Evolutionary conservation across 2,113 vertebrate genomes (phyloP).

Genomic region (Anseranas semipalmata): DNA sequence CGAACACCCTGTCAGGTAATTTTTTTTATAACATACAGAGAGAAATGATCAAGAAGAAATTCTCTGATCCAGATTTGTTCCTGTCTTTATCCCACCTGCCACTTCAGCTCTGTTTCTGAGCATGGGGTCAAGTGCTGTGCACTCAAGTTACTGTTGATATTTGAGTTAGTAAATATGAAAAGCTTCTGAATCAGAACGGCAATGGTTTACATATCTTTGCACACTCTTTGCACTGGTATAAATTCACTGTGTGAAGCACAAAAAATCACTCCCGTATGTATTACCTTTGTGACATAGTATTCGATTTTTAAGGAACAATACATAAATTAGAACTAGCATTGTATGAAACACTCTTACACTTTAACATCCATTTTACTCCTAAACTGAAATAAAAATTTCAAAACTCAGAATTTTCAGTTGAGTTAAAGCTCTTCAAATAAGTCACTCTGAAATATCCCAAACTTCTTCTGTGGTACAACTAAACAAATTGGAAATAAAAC

Average conservation of each 20-base stretch:
- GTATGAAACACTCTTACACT: neutral
- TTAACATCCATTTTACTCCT: neutral
- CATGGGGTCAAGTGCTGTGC: conserved; percentile 7
- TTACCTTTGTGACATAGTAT: neutral
- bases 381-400: neutral
- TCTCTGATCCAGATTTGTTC: conserved; percentile 17
- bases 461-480: neutral
- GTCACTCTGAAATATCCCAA: neutral
- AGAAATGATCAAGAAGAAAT: conserved; percentile 19
- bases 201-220: neutral
- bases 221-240: neutral
- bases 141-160: conserved; percentile 37
- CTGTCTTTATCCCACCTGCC: conserved; percentile 45
- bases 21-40: conserved; percentile 4
- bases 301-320: neutral
- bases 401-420: neutral
- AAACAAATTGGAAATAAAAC: neutral
- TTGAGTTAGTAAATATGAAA: conserved; percentile 35
- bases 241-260: neutral
- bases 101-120: conserved; percentile 25
- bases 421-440: neutral
- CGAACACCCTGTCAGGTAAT: neutral
- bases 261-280: neutral
- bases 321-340: neutral
- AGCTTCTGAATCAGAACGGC: conserved; percentile 5